Evolutionary conservation across 2,888 invertebrate species (phyloP).

Genomic region (Amaurobius ferox): DNA sequence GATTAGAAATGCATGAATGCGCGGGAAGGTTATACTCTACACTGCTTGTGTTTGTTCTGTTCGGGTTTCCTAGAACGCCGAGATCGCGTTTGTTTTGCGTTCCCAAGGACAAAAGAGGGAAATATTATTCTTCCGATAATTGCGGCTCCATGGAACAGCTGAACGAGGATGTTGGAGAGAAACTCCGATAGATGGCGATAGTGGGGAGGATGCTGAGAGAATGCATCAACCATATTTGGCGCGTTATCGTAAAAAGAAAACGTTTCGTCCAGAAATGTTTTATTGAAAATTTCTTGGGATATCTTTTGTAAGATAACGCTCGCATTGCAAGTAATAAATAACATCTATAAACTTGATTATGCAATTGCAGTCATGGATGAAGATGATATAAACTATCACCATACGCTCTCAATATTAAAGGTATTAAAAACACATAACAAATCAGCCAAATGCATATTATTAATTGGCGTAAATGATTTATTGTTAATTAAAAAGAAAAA

Average conservation of each 20-base stretch:
- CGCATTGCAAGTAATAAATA: no score
- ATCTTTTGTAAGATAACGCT: no score
- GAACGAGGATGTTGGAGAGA: constrained; percentile 8
- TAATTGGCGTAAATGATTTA: no score
- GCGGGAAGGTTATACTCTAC: constrained; percentile 30
- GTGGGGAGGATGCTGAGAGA: neutral
- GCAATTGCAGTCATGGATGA: no score
- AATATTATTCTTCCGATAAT: constrained; percentile 16
- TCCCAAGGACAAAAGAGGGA: constrained; percentile 13
- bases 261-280: no score
- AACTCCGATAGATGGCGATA: constrained; percentile 36
- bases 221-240: constrained; percentile 29
- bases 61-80: neutral
- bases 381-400: no score
- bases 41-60: neutral
- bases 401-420: no score
- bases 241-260: neutral
- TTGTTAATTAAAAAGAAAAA: no score
- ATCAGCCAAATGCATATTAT: no score
- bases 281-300: no score
- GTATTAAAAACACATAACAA: no score
- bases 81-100: neutral
- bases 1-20: constrained; percentile 42
- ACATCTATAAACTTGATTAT: no score
- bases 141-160: neutral